Conservation (phyloP, 2,888 invertebrate species). For the Julus scanicus region DNA sequence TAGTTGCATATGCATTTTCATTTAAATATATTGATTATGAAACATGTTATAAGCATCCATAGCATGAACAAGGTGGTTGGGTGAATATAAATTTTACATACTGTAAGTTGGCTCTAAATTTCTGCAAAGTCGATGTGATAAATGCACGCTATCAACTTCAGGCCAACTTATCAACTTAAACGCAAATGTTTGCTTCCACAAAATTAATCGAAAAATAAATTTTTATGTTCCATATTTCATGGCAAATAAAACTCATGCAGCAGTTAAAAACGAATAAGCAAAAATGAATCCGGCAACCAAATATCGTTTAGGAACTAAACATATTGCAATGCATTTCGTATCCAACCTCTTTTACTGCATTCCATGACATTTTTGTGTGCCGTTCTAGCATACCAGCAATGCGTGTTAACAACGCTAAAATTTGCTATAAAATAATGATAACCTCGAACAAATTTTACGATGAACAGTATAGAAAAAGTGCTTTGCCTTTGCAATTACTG, state of each 20-base stretch:
- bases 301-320: not conserved
- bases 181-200: not conserved
- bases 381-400: not conserved
- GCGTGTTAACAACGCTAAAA: conserved; percentile 13
- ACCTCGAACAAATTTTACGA: not conserved
- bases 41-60: no score
- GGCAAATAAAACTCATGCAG: not conserved
- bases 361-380: not conserved
- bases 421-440: not conserved
- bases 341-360: not conserved
- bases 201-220: not conserved
- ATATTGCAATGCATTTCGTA: not conserved
- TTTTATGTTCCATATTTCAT: not conserved
- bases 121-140: no score
- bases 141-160: no score
- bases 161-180: no score
- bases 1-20: no score
- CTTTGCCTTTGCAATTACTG: not conserved
- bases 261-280: not conserved
- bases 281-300: not conserved
- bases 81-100: no score
- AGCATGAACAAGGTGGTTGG: no score
- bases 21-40: no score
- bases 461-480: not conserved
- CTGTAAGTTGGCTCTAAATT: no score